Conservation (phyloP, 1,140 invertebrate genomes). For the Leptestheria dahalacensis region DNA sequence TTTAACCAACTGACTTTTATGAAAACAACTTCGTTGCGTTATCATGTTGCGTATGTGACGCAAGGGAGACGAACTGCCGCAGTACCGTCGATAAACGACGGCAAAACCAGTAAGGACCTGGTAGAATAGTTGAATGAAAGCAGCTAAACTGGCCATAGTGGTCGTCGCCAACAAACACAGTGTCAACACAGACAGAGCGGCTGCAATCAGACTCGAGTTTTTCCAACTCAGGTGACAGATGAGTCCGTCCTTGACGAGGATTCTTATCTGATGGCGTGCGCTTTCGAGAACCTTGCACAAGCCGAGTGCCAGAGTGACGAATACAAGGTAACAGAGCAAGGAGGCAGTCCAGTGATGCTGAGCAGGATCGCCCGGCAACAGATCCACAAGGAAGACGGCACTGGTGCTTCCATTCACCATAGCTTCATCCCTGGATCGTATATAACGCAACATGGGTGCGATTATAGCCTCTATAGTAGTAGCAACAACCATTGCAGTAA, state of each 20-base stretch:
- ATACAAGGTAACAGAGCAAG: background rate
- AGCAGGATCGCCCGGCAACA: background rate
- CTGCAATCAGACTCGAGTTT: background rate
- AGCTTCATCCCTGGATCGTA: background rate
- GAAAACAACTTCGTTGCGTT: background rate
- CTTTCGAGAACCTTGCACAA: background rate
- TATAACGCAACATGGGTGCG: no score
- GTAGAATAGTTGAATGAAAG: background rate
- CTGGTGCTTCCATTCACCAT: background rate
- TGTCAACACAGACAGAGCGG: background rate
- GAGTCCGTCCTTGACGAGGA: background rate
- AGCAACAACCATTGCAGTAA: no score
- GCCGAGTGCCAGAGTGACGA: background rate
- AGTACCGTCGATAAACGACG: background rate
- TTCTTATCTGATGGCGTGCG: background rate
- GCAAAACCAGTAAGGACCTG: background rate
- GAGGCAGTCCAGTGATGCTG: background rate
- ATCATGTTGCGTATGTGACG: background rate
- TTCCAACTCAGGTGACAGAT: background rate
- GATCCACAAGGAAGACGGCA: background rate
- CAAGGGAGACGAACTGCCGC: background rate
- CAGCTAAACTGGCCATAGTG: background rate
- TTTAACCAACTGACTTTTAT: background rate
- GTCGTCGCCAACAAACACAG: background rate
- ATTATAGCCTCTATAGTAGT: no score